Percentiles rank a stretch among this genome's conserved stretches.
Conservation (phyloP, 1,140 invertebrate genomes). For the Platorchestia sp. region DNA sequence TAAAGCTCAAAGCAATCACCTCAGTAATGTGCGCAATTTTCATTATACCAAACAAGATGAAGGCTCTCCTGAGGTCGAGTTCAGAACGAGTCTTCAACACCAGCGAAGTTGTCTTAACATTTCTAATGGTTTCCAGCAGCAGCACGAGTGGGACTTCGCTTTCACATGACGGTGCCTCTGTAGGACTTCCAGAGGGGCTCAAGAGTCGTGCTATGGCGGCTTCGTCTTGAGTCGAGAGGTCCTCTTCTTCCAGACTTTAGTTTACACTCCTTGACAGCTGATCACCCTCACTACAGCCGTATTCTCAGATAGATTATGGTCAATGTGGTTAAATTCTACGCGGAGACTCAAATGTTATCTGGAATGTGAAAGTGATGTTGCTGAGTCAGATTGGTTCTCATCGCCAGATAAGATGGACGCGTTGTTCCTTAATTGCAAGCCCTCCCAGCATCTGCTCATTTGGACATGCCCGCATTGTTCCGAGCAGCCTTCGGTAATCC, state of each 20-base stretch:
- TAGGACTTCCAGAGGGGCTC: neutral
- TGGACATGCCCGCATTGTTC: neutral
- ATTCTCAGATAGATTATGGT: neutral
- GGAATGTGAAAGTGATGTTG: neutral
- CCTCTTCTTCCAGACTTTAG: neutral
- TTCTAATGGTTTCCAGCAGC: neutral
- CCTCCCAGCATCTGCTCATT: neutral
- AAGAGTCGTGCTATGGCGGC: neutral
- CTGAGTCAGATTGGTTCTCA: neutral
- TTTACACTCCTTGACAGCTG: neutral
- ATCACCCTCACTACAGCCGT: neutral
- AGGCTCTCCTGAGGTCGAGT: neutral
- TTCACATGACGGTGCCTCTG: neutral
- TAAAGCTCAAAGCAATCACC: neutral
- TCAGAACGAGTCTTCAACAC: neutral
- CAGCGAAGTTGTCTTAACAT: neutral
- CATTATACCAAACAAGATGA: neutral
- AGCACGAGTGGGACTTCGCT: neutral
- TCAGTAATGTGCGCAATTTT: neutral
- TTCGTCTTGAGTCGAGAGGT: neutral
- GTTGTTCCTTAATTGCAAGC: neutral
- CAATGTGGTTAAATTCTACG: neutral
- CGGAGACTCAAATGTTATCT: neutral
- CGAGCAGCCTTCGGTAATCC: neutral
- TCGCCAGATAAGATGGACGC: neutral